A percentile compares a stretch with the other conserved stretches of the same genome.
Evolutionary conservation across 2,888 invertebrate species (phyloP).

Genomic region (Isoperla grammatica): DNA sequence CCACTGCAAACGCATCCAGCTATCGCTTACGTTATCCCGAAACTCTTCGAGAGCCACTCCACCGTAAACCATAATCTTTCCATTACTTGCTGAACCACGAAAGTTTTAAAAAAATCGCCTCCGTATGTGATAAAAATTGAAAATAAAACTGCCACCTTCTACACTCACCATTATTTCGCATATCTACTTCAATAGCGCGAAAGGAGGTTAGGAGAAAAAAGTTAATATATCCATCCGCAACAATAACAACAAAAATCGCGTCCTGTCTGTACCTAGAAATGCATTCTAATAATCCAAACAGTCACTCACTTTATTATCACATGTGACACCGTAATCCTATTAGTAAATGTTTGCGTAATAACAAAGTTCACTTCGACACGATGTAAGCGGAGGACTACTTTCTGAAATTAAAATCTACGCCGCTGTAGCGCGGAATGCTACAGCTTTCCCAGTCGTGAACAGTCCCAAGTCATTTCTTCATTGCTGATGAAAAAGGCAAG

Average conservation of each 20-base stretch:
- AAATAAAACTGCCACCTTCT: slow-evolving; percentile 41
- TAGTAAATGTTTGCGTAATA: slow-evolving; percentile 27
- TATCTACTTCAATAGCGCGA: slow-evolving; percentile 69
- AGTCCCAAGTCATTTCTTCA: slow-evolving; percentile 23
- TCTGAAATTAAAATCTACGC: slow-evolving; percentile 32
- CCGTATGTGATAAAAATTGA: slow-evolving; percentile 31
- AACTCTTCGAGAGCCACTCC: slow-evolving; percentile 36
- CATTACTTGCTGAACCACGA: slow-evolving; percentile 36
- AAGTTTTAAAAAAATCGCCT: slow-evolving; percentile 26
- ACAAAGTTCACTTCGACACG: slow-evolving; percentile 30
- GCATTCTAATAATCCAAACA: slow-evolving; percentile 23
- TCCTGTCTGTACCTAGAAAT: slow-evolving; percentile 18
- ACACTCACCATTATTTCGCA: slow-evolving; percentile 66
- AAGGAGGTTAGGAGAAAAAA: slow-evolving; percentile 69
- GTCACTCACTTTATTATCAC: slow-evolving; percentile 26
- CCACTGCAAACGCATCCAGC: slow-evolving; percentile 49
- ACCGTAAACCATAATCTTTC: slow-evolving; percentile 33
- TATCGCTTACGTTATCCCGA: slow-evolving; percentile 38
- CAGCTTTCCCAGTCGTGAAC: slow-evolving; percentile 25
- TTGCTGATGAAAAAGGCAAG: slow-evolving; percentile 16
- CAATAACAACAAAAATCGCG: slow-evolving; percentile 38
- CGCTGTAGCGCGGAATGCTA: slow-evolving; percentile 29
- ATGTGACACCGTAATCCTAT: slow-evolving; percentile 26
- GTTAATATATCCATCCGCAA: slow-evolving; percentile 57
- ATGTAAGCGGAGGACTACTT: slow-evolving; percentile 30